phyloP scores from a whole-genome alignment of 2,888 invertebrate species.

The Pogonocherus hispidulus region DNA sequence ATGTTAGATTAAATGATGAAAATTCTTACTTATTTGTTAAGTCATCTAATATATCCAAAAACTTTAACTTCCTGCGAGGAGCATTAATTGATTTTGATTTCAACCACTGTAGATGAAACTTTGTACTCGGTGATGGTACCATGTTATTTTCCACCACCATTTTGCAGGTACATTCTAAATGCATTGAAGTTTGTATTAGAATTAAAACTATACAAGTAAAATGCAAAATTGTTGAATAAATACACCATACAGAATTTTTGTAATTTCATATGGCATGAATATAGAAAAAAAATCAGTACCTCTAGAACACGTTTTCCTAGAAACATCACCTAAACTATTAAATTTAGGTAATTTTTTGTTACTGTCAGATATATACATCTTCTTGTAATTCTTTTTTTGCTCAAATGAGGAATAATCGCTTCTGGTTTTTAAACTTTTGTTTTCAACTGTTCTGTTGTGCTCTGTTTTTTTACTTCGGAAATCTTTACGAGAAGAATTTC shows the following conservation, averaged over 20 bases:
- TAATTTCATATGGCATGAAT: too few species aligned
- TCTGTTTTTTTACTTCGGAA: slow-evolving; percentile 29
- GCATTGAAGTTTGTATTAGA: neutral
- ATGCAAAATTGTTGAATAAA: too few species aligned
- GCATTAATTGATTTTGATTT: slow-evolving; percentile 41
- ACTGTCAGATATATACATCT: neutral
- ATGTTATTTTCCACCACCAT: slow-evolving; percentile 39
- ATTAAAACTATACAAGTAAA: neutral
- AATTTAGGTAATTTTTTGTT: neutral
- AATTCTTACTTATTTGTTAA: slow-evolving; percentile 49
- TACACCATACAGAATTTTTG: too few species aligned
- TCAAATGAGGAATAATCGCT: too few species aligned
- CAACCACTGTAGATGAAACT: slow-evolving; percentile 51
- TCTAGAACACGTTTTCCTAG: slow-evolving; percentile 2
- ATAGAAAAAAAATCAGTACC: too few species aligned
- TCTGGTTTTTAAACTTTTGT: neutral
- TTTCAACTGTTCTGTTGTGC: neutral
- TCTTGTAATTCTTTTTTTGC: neutral
- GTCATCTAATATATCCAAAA: slow-evolving; percentile 59
- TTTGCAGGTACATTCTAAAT: slow-evolving; percentile 24
- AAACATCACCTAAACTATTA: neutral
- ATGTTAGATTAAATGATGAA: neutral
- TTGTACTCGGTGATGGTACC: slow-evolving; percentile 38
- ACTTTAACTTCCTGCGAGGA: slow-evolving; percentile 44
- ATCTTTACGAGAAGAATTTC: neutral